Base-by-base conservation (phyloP, 2,113 vertebrate genomes). In the Centropristis striata region DNA sequence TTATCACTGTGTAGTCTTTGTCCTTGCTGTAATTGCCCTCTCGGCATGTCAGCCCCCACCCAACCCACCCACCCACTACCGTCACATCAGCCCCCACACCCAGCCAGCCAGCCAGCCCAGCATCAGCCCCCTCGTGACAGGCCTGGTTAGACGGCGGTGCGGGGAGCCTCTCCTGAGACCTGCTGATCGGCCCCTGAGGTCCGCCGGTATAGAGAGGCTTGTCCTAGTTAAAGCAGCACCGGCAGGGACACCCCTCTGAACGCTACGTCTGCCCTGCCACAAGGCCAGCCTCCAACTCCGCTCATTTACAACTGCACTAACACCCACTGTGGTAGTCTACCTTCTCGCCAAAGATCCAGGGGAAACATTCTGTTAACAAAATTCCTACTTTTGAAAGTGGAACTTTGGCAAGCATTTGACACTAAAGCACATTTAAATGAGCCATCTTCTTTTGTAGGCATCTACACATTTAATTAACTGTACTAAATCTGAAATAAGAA, bases 1-100 rank as follows among this genome's bases (percentile, higher is more conserved):
- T 95, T 94, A 93, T 93, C 93, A 94, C 77, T 87, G 91, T 86
- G 90, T 90, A 92, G 94, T 95, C 94, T 94, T 92, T 91, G 92
- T 94, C 94, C 94, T 92, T 94, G 89, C 90, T 92, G 80, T 96
- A 96, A 96, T 84, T 96, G 94, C 94, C 95, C 95, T 96, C 96
- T 90, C 95, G 94, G 94, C 94, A 94, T 94, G 91, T 89, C 86
- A 91, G 84, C 90, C 86, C 88, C 93, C 90, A 80, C 69, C 82
- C 74, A 32, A 32, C 54, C 78, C 71, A 65, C 50, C 92, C 88
- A 71, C 75, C 67, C 68, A 61, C 85, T 55, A 73, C 57, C 75
- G 81, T 93, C 91, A 59, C 74, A 64, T 85, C 86, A 84, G 76
- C 94, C 86, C 86, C 75, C 89, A 84, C 85, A 86, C 87, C 86